Conservation (phyloP, 2,888 invertebrate species). For the Heliconius ismenius region DNA sequence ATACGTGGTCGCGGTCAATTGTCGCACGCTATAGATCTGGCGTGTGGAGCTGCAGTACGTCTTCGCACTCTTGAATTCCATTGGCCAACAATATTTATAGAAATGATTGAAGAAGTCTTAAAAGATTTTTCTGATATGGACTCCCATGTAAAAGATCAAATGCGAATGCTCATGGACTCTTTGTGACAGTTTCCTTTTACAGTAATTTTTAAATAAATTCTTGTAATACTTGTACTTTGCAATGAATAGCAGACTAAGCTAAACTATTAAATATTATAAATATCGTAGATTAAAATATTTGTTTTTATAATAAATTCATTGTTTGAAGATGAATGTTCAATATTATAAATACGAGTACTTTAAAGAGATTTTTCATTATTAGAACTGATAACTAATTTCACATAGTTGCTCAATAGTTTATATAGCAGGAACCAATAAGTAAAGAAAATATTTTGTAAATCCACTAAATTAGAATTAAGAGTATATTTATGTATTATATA, state of each 20-base stretch:
- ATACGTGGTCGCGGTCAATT: slow-evolving; percentile 88
- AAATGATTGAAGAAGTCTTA: slow-evolving; percentile 89
- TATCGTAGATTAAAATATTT: neutral
- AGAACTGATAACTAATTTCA: slow-evolving; percentile 46
- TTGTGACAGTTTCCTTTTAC: slow-evolving; percentile 31
- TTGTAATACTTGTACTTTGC: neutral
- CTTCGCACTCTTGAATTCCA: slow-evolving; percentile 87
- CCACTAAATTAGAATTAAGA: slow-evolving; percentile 32
- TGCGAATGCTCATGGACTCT: slow-evolving; percentile 76
- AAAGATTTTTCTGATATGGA: slow-evolving; percentile 91
- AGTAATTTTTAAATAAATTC: neutral
- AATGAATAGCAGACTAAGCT: neutral
- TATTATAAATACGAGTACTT: neutral
- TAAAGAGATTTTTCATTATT: slow-evolving; percentile 22
- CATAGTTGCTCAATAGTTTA: slow-evolving; percentile 49
- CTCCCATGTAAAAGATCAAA: slow-evolving; percentile 87
- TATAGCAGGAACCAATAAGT: slow-evolving; percentile 31
- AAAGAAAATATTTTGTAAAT: slow-evolving; percentile 35
- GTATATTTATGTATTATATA: slow-evolving; percentile 33
- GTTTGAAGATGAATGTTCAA: slow-evolving; percentile 11
- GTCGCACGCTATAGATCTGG: slow-evolving; percentile 86
- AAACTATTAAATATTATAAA: slow-evolving; percentile 6
- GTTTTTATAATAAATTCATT: slow-evolving; percentile 12
- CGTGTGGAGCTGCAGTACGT: slow-evolving; percentile 89
- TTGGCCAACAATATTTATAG: slow-evolving; percentile 89